Evolutionary conservation across 1,140 invertebrate species (phyloP).

Genomic region (Antheraea mylitta): DNA sequence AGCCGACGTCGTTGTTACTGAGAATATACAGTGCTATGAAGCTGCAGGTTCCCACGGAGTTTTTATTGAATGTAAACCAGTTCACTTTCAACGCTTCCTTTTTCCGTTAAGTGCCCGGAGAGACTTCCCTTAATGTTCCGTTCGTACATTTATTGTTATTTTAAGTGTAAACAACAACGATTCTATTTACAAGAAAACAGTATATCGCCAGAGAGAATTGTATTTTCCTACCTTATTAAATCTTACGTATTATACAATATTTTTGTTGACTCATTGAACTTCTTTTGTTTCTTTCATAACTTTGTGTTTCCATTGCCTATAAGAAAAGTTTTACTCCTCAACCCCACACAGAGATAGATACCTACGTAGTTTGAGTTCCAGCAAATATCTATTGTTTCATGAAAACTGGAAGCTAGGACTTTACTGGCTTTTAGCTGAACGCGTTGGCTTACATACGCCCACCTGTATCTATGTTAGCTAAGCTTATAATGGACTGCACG

Average conservation of each 20-base stretch:
- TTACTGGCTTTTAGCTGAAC: constrained; percentile 15
- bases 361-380: background rate
- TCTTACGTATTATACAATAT: constrained; percentile 15
- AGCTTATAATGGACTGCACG: background rate
- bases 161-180: constrained; percentile 18
- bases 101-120: constrained; percentile 19
- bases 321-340: background rate
- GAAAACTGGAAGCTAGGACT: constrained; percentile 14
- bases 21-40: constrained; percentile 46
- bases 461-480: constrained; percentile 25
- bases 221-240: constrained; percentile 18
- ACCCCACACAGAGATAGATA: background rate
- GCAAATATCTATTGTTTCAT: constrained; percentile 2
- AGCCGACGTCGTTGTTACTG: constrained; percentile 41
- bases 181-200: constrained; percentile 13
- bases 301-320: too few relatives aligned
- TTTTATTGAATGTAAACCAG: constrained; percentile 44
- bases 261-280: constrained; percentile 8
- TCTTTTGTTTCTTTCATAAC: background rate
- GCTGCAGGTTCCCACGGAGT: constrained; percentile 41
- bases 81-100: constrained; percentile 29
- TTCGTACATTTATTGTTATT: constrained; percentile 24
- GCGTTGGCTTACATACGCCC: constrained; percentile 1
- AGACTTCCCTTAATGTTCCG: constrained; percentile 15
- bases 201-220: constrained; percentile 13